Evolutionary conservation across 1,140 invertebrate species (phyloP).

Genomic region (Brachionus rotundiformis): DNA sequence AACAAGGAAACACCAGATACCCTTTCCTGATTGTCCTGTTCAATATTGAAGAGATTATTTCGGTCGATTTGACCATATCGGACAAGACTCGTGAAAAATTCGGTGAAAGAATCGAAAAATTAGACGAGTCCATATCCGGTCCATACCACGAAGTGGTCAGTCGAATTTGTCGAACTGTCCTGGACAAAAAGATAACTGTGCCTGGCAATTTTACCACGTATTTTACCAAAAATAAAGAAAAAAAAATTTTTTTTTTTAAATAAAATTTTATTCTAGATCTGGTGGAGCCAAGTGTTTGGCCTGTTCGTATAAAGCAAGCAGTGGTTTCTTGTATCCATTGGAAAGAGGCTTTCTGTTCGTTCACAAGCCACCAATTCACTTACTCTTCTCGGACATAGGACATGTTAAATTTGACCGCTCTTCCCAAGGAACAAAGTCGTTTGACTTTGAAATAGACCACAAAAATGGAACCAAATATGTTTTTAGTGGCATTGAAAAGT

Average conservation of each 20-base stretch:
- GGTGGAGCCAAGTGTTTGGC: constrained; percentile 85
- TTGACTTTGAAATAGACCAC: constrained; percentile 95
- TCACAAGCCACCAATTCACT: constrained; percentile 95
- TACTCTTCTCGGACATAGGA: constrained; percentile 93
- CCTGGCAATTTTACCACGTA: constrained; percentile 88
- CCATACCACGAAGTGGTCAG: constrained; percentile 92
- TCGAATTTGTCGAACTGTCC: constrained; percentile 91
- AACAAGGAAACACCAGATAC: constrained; percentile 90
- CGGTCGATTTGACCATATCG: constrained; percentile 83
- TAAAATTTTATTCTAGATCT: constrained; percentile 68
- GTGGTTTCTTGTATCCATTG: constrained; percentile 94
- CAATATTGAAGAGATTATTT: constrained; percentile 80
- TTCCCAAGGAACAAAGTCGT: constrained; percentile 77
- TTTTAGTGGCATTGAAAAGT: constrained; percentile 95
- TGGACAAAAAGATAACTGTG: constrained; percentile 89
- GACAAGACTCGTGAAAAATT: constrained; percentile 93
- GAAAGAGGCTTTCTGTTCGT: constrained; percentile 98
- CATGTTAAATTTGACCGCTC: constrained; percentile 95
- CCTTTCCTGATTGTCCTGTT: constrained; percentile 94
- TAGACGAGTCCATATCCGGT: constrained; percentile 85
- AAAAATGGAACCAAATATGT: constrained; percentile 86
- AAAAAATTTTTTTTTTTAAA: constrained; percentile 26
- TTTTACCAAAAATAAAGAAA: constrained; percentile 54
- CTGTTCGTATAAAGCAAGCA: constrained; percentile 97
- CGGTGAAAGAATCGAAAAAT: constrained; percentile 73